A percentile compares a stretch with the other conserved stretches of the same genome.
Conservation (phyloP, 2,888 invertebrate species). For the Drosophila multiciliata region DNA sequence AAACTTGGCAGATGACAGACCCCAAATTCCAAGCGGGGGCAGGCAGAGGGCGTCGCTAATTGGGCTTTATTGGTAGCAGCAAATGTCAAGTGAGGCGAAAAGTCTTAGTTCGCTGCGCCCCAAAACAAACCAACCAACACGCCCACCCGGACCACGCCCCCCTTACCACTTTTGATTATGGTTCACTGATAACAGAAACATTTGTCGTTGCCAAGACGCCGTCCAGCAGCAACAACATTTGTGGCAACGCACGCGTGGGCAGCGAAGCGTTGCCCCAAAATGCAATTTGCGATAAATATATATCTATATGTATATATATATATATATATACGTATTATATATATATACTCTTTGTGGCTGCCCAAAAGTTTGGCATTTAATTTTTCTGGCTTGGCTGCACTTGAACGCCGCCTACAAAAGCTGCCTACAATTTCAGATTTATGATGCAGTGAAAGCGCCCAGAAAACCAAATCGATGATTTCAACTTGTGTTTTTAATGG, state of each 20-base stretch:
- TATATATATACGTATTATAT: not conserved
- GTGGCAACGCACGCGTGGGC: slow-evolving; percentile 29
- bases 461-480: slow-evolving; percentile 28
- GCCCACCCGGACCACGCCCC: not conserved
- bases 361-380: slow-evolving; percentile 50
- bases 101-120: not conserved
- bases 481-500: slow-evolving; percentile 10
- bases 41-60: slow-evolving; percentile 50
- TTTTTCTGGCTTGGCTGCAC: slow-evolving; percentile 57
- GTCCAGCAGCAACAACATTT: slow-evolving; percentile 11
- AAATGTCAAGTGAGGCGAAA: slow-evolving; percentile 68
- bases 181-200: slow-evolving; percentile 56
- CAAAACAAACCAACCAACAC: not conserved
- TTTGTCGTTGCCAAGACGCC: slow-evolving; percentile 56
- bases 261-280: slow-evolving; percentile 49
- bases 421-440: slow-evolving; percentile 36
- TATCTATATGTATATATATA: slow-evolving; percentile 12
- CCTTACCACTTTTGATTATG: slow-evolving; percentile 44
- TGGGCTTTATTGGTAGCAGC: slow-evolving; percentile 75
- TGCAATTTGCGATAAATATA: slow-evolving; percentile 49
- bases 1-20: slow-evolving; percentile 41
- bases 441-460: slow-evolving; percentile 47
- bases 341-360: slow-evolving; percentile 2
- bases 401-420: slow-evolving; percentile 57
- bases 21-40: not conserved